phyloP scores from a whole-genome alignment of 23 tunicate species.

The Clavelina lepadiformis region DNA sequence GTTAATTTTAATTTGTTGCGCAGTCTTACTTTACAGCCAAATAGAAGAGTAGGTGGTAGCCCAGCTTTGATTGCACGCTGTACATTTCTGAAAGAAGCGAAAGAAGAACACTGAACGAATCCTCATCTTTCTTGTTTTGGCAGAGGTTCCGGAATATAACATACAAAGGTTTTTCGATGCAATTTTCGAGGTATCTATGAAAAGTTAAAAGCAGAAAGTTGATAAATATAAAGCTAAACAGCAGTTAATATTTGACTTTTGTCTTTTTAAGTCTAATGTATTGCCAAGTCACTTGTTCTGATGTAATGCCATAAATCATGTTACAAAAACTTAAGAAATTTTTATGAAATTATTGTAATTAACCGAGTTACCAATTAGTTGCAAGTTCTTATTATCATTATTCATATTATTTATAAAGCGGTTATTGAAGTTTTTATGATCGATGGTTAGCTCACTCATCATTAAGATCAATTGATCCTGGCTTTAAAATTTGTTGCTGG shows the following conservation, averaged over 20 bases:
- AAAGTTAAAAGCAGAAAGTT: too few relatives aligned
- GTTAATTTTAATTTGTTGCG: not conserved
- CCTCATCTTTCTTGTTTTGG: slow-evolving; percentile 66
- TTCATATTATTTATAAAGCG: too few relatives aligned
- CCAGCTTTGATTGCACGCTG: slow-evolving; percentile 54
- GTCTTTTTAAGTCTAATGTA: too few relatives aligned
- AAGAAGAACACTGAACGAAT: slow-evolving; percentile 62
- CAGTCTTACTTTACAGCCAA: slow-evolving; percentile 61
- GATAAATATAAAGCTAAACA: too few relatives aligned
- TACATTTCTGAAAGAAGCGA: slow-evolving; percentile 80
- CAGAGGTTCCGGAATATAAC: slow-evolving; percentile 77
- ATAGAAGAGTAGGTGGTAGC: slow-evolving; percentile 81
- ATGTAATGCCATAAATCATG: too few relatives aligned
- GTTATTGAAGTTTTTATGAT: too few relatives aligned
- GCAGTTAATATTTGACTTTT: too few relatives aligned
- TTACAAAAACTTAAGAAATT: too few relatives aligned
- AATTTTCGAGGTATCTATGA: slow-evolving; percentile 62
- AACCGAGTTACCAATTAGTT: too few relatives aligned
- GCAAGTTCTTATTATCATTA: too few relatives aligned
- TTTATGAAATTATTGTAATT: too few relatives aligned
- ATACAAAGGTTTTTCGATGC: slow-evolving; percentile 82
- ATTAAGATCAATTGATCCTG: slow-evolving; percentile 33
- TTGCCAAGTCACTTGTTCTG: too few relatives aligned
- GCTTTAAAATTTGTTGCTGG: slow-evolving; percentile 28
- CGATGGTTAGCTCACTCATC: slow-evolving; percentile 67